Evolutionary conservation across 1,140 invertebrate species (phyloP).

Genomic region (Heliconius hermathena): DNA sequence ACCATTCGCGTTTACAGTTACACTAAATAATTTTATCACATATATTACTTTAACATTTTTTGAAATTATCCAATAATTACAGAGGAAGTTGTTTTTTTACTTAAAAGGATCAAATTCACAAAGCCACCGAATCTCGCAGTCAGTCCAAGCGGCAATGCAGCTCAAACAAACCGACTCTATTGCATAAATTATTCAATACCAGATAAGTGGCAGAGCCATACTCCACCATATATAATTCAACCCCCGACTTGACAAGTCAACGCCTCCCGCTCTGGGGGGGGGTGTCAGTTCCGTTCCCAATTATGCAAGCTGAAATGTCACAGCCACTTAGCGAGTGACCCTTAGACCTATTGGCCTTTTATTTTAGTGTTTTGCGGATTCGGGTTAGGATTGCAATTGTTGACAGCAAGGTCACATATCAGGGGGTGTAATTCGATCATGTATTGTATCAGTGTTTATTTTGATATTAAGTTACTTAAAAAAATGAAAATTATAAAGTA

Average conservation of each 20-base stretch:
- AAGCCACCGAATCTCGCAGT: constrained; percentile 30
- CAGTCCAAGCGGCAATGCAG: constrained; percentile 34
- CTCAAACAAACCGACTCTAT: constrained; percentile 57
- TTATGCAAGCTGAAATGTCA: constrained; percentile 79
- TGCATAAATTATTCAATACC: constrained; percentile 72
- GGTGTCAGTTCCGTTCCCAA: constrained; percentile 70
- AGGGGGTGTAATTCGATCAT: constrained; percentile 30
- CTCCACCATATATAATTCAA: constrained; percentile 74
- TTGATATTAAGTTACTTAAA: not conserved
- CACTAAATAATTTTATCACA: too few relatives aligned
- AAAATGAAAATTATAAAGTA: not conserved
- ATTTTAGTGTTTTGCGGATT: constrained; percentile 64
- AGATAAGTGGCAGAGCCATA: constrained; percentile 76
- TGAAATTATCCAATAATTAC: too few relatives aligned
- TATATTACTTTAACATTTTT: too few relatives aligned
- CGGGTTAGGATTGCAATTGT: constrained; percentile 54
- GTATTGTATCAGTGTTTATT: not conserved
- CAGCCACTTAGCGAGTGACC: constrained; percentile 74
- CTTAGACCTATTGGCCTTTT: constrained; percentile 79
- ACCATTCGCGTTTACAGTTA: too few relatives aligned
- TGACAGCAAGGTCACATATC: constrained; percentile 20
- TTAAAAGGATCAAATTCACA: not conserved
- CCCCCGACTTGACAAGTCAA: constrained; percentile 73
- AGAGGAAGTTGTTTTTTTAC: too few relatives aligned
- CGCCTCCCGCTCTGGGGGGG: constrained; percentile 49